phyloP scores from a whole-genome alignment of 92 coral and sea anemone genomes.

The Diadumene lineata region DNA sequence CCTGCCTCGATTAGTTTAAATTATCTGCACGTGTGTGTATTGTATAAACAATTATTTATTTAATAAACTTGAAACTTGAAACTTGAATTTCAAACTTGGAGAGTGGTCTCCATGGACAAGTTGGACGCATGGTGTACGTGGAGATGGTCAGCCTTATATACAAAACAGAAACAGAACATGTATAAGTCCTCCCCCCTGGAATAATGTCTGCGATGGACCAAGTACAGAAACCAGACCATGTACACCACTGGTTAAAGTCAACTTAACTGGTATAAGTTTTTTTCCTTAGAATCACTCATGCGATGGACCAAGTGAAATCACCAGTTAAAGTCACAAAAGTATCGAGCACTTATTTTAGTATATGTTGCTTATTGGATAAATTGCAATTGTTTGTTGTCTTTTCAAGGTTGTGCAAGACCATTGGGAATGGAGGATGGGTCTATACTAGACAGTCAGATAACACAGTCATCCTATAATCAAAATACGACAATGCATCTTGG shows the following conservation, averaged over 20 bases:
- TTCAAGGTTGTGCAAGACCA: slow-evolving; percentile 45
- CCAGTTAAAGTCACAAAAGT: background rate
- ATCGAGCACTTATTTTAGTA: background rate
- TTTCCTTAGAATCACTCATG: too few species aligned
- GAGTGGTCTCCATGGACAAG: too few species aligned
- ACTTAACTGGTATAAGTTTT: background rate
- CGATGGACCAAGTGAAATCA: too few species aligned
- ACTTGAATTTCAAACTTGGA: too few species aligned
- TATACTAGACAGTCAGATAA: slow-evolving; percentile 39
- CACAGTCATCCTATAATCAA: slow-evolving; percentile 44
- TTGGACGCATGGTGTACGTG: slow-evolving; percentile 27
- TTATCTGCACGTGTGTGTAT: too few species aligned
- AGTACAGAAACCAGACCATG: slow-evolving; percentile 3
- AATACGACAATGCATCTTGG: background rate
- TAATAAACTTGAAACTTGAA: too few species aligned
- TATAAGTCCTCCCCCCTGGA: slow-evolving; percentile 8
- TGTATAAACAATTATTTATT: too few species aligned
- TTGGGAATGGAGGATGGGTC: slow-evolving; percentile 59
- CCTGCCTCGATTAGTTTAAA: too few species aligned
- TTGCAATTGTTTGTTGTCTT: background rate
- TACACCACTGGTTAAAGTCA: background rate
- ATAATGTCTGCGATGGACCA: background rate
- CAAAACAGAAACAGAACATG: slow-evolving; percentile 4
- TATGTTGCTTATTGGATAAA: background rate
- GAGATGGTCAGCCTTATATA: background rate